Conservation (phyloP, 2,113 vertebrate species). For the Python bivittatus region DNA sequence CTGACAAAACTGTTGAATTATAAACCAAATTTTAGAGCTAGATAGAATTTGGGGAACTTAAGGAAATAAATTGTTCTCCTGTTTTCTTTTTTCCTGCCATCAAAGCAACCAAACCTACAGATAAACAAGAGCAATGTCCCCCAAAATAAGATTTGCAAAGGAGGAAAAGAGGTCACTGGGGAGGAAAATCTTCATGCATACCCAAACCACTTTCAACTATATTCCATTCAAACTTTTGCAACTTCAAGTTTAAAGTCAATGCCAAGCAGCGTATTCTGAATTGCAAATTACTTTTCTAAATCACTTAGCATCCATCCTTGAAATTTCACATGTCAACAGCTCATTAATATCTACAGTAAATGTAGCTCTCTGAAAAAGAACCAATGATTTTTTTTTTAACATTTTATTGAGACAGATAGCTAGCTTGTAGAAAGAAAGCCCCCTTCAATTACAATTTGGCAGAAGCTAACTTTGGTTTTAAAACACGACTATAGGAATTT, state of each 20-base stretch:
- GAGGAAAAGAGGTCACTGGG: neutral
- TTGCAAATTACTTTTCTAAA: conserved; percentile 76
- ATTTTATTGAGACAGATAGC: conserved; percentile 73
- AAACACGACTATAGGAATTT: conserved; percentile 71
- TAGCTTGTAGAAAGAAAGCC: conserved; percentile 69
- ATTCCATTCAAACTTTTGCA: conserved; percentile 59
- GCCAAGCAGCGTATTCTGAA: conserved; percentile 64
- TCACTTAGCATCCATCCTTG: conserved; percentile 74
- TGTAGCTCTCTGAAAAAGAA: conserved; percentile 70
- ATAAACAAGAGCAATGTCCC: neutral
- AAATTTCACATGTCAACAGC: conserved; percentile 75
- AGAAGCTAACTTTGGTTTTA: conserved; percentile 75
- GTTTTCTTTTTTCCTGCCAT: neutral
- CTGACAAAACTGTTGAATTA: neutral
- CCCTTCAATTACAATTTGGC: conserved; percentile 73
- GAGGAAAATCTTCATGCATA: neutral
- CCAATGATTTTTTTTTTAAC: conserved; percentile 57
- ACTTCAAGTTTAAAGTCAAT: conserved; percentile 67
- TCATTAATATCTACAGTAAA: conserved; percentile 75
- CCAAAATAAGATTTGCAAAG: neutral
- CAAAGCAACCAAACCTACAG: neutral
- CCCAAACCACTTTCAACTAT: conserved; percentile 48
- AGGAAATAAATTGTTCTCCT: neutral
- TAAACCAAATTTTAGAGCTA: neutral
- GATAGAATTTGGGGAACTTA: neutral